Evolutionary conservation across 2,113 vertebrate genomes (phyloP).

Genomic region (Heliornis fulica): DNA sequence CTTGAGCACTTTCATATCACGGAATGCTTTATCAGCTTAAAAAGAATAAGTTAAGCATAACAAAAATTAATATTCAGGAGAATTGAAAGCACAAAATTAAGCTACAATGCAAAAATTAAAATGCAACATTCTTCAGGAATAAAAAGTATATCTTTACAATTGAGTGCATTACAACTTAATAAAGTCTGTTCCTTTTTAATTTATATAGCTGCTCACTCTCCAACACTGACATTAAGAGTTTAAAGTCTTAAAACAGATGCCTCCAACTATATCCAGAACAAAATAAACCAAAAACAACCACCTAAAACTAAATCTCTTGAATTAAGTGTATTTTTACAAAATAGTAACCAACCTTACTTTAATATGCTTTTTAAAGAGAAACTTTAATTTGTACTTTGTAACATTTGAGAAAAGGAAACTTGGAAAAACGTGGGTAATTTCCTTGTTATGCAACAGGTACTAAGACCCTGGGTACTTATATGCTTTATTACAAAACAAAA

Average conservation of each 20-base stretch:
- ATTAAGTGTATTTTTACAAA: not conserved
- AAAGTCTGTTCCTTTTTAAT: not conserved
- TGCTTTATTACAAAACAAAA: not conserved
- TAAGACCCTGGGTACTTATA: not conserved
- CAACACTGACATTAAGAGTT: not conserved
- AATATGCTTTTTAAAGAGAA: not conserved
- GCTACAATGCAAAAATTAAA: not conserved
- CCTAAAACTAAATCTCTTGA: not conserved
- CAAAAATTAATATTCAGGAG: not conserved
- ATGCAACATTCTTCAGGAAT: not conserved
- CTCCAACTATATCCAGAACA: not conserved
- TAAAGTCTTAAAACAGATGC: not conserved
- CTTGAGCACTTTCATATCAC: slow-evolving; percentile 97
- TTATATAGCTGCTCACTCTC: not conserved
- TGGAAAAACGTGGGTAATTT: not conserved
- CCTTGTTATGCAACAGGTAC: not conserved
- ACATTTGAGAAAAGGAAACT: not conserved
- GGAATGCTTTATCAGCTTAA: slow-evolving; percentile 94
- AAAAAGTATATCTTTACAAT: not conserved
- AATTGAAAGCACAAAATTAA: not conserved
- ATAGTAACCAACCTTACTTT: not conserved
- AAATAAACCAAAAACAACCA: not conserved
- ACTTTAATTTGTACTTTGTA: not conserved
- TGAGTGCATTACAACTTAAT: not conserved
- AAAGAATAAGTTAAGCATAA: not conserved